Evolutionary conservation across 1,140 invertebrate genomes (phyloP), one percentile per base, ranked within the genome.

Genomic region (Penaeus indicus): DNA sequence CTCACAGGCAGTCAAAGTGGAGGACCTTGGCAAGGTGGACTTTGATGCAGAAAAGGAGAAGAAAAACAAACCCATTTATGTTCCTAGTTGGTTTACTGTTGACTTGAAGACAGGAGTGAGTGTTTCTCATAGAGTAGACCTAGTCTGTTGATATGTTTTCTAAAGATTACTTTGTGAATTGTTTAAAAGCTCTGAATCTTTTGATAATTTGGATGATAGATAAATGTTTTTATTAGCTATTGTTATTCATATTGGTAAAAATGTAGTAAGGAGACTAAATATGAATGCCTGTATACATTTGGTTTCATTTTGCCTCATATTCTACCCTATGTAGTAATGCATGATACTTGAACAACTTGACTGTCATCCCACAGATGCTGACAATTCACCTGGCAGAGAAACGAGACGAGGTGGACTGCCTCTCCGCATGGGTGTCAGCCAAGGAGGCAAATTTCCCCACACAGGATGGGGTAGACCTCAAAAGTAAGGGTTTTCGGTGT

Each of bases 1-100:
- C 22, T 90, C 89, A 42, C 90, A 95, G 95, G 97, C 97, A 4
- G 94, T 95, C 88, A 98, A 98, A 95, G 94, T 98, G 27, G 96
- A 98, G 94, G 97, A 98, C 93, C 94, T 99, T 75, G 98, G 98
- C 5, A 94, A 95, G 92, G 95, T 98, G 3, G 96, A 99, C 94
- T 98, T 97, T 93, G 98, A 99, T 64, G 96, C 98, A 92, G 98
- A 99, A 93, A 95, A 98, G 0, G 98, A 99, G 92, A 96, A 97
- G 92, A 94, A 97, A 91, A 97, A 90, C 32, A 98, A 98, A 94
- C 96, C 96, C 94, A 96, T 99, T 79, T 99, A 97, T 93, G 98
- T 99, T 91, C 99, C 99, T 69, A 99, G 97, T 94, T 99, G 99
- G 99, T 99, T 99, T 93, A 98, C 97, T 92, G 97, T 99, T 82